Base-by-base conservation (phyloP, 2,113 vertebrate species). In the human region DNA sequence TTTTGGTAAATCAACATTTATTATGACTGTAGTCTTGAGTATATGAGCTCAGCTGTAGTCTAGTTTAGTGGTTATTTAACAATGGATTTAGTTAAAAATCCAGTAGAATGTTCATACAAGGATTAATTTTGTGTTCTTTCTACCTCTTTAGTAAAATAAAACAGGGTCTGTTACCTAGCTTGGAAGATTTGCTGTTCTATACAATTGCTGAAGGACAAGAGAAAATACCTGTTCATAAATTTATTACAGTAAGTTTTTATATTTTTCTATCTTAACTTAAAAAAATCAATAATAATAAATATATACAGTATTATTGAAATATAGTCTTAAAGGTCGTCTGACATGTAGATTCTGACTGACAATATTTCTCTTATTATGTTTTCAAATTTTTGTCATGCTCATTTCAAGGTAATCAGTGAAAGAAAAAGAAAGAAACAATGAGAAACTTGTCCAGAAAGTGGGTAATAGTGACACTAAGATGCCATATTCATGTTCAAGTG, bases 131-230 rank as follows among this genome's bases (percentile, higher is more conserved):
- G 3, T 96, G 40, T 96, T 97, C 87, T 97, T 93, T 93, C 68
- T 91, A 55, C 13, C 45, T 22, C 32, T 98, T 43, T 88, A 99
- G 99, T 99, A 99, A 99, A 99, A 98, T 99, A 75, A 99, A 99
- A 96, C 99, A 99, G 90, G 99, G 99, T 96, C 99, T 99, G 90
- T 98, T 99, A 96, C 99, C 99, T 97, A 99, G 99, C 89, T 99
- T 99, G 98, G 99, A 99, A 98, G 99, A 99, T 98, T 99, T 99
- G 55, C 99, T 99, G 89, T 99, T 99, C 98, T 99, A 99, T 98
- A 99, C 99, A 94, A 99, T 99, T 97, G 99, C 99, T 59, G 99
- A 99, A 98, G 99, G 99, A 93, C 99, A 99, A 98, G 99, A 99
- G 97, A 99, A 99, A 98, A 99, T 99, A 98, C 99, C 99, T 3